Evolutionary conservation across 2,113 vertebrate genomes (phyloP).

Genomic region (Pachycephala philippinensis): DNA sequence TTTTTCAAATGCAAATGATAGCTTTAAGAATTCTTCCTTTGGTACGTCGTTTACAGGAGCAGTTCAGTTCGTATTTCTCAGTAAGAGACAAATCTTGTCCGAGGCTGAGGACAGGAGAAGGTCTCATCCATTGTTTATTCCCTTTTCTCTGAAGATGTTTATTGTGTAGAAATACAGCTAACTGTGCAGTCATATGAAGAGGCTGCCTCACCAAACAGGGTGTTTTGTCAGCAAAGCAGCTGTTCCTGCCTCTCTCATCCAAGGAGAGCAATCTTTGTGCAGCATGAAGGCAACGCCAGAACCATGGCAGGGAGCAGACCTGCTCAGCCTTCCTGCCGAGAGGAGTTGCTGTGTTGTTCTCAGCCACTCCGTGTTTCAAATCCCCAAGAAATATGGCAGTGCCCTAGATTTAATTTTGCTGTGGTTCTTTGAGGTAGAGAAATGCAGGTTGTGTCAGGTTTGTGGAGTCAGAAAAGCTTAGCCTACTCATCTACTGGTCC

Average conservation of each 20-base stretch:
- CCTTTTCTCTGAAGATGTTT: neutral
- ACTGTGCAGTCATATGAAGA: neutral
- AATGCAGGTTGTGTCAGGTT: neutral
- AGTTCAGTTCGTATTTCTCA: neutral
- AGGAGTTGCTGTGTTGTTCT: neutral
- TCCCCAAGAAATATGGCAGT: neutral
- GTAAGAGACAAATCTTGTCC: neutral
- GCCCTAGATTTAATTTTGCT: neutral
- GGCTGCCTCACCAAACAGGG: neutral
- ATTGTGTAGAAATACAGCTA: neutral
- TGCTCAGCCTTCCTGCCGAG: neutral
- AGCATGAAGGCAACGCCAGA: accelerated
- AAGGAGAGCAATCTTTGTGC: neutral
- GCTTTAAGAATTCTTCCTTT: constrained; percentile 6
- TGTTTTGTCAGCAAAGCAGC: neutral
- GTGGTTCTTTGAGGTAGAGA: neutral
- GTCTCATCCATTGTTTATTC: neutral
- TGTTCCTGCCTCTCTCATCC: neutral
- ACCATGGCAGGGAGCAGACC: neutral
- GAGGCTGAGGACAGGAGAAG: neutral
- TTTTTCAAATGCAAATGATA: constrained; percentile 42
- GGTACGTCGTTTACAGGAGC: neutral
- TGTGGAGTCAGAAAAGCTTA: neutral
- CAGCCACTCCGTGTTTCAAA: neutral
- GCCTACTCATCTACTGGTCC: neutral